Percentiles rank a stretch among this genome's conserved stretches.
Conservation (phyloP, 2,888 invertebrate species). For the Standfussiana lucernea region DNA sequence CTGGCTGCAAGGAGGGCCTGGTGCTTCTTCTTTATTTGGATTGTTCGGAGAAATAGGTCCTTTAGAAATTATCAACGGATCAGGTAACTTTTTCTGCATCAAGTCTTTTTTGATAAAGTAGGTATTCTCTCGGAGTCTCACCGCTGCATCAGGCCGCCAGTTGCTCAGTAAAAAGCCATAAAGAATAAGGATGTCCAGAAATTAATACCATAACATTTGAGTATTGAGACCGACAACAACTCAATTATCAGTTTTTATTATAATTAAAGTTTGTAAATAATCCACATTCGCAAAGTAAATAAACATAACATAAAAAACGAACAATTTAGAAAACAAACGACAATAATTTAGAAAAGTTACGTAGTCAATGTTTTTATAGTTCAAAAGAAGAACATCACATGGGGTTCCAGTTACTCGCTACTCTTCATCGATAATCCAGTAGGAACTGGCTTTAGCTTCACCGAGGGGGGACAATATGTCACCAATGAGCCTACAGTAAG, state of each 20-base stretch:
- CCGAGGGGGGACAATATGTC: conserved; percentile 8
- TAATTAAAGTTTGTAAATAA: no score
- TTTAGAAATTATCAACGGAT: conserved; percentile 25
- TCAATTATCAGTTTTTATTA: no score
- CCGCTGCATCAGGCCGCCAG: not conserved
- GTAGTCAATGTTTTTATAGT: not conserved
- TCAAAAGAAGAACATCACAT: conserved; percentile 9
- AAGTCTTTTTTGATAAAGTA: not conserved
- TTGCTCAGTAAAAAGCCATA: not conserved
- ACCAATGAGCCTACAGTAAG: not conserved
- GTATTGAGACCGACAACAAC: no score
- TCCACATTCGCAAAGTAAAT: not conserved
- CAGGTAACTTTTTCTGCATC: conserved; percentile 25
- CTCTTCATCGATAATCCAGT: conserved; percentile 91
- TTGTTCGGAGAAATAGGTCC: conserved; percentile 86
- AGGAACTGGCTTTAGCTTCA: conserved; percentile 78
- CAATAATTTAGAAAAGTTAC: no score
- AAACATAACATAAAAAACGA: not conserved
- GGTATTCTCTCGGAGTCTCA: not conserved
- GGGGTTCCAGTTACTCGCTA: conserved; percentile 86
- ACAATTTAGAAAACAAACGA: not conserved
- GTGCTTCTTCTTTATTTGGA: conserved; percentile 81
- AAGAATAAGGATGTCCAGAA: not conserved
- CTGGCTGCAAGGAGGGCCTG: conserved; percentile 87
- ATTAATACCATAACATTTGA: no score